Evolutionary conservation across 2,888 invertebrate genomes (phyloP), one percentile per base, ranked within the genome.

Genomic region (Girardia tigrina): DNA sequence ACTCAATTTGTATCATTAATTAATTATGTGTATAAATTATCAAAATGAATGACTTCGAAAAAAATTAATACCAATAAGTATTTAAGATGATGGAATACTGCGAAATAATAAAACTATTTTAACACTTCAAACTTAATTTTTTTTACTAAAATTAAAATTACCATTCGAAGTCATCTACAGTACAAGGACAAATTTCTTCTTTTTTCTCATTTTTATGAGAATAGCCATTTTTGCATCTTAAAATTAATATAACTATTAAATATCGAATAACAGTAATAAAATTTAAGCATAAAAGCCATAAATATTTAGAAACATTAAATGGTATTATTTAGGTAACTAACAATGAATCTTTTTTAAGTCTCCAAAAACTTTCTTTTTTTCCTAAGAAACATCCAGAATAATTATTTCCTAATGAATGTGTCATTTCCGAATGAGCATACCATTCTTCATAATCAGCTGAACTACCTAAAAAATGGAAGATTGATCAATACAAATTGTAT

Each of bases 111-210:
- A n/a, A n/a, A n/a, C n/a, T n/a, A n/a, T n/a, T n/a, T n/a, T n/a
- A n/a, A n/a, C n/a, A n/a, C n/a, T n/a, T n/a, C n/a, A n/a, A n/a
- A n/a, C n/a, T n/a, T n/a, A n/a, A n/a, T n/a, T n/a, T n/a, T n/a
- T n/a, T n/a, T n/a, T n/a, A n/a, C n/a, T 20, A 26, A 20, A 26
- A 69, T 12, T 20, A 56, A 12, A 78, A 80, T 78, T 78, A 83
- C 83, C 83, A 84, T 78, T 82, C 82, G 79, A 81, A 84, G 78
- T 84, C 84, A 20, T 81, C 82, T 28, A 80, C 78, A 0, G 80
- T 81, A 78, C 84, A 84, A 14, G n/a, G 73, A 78, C 84, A 84
- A 0, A 42, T 71, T 12, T 77, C 77, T 23, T 29, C 73, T 4
- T 28, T 74, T 26, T 74, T 78, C 26, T 73, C 75, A 2, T 78